These are phyloP conservation scores for Caenorhabditis tropicalis DNA, from an alignment of 1,140 invertebrate species.

Conservation along the genomic window DNA sequence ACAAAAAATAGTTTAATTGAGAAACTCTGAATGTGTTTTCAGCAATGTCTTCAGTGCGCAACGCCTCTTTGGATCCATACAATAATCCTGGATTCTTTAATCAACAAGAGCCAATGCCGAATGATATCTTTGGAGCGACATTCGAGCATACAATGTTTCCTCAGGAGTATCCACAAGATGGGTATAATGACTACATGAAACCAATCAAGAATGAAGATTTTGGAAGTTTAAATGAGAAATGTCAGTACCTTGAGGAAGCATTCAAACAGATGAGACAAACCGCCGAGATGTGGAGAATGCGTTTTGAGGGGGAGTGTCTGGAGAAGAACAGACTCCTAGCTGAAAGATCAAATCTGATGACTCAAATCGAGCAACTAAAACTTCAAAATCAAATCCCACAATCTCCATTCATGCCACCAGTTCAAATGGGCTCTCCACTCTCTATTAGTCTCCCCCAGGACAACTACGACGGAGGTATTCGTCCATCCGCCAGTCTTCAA, in stretches of 20 bases:
- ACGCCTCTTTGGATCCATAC: constrained; percentile 8
- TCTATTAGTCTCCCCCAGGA: background rate
- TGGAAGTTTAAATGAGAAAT: constrained; percentile 1
- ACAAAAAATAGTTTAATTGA: no score
- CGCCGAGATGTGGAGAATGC: constrained; percentile 42
- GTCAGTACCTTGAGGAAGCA: constrained; percentile 33
- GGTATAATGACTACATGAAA: constrained; percentile 6
- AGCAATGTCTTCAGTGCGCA: constrained; percentile 11
- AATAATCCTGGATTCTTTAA: background rate
- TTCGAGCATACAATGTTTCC: background rate
- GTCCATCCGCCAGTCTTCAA: constrained; percentile 19
- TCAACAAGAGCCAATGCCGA: background rate
- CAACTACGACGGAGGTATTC: background rate
- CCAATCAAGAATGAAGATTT: background rate
- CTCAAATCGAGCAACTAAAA: constrained; percentile 17
- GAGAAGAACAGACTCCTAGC: constrained; percentile 42
- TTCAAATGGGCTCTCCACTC: constrained; percentile 12
- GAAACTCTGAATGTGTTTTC: background rate
- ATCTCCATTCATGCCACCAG: constrained; percentile 19
- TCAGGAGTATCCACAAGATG: background rate
- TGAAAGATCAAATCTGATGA: constrained; percentile 38
- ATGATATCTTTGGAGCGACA: background rate
- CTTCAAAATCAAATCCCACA: background rate
- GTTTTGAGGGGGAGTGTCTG: constrained; percentile 36
- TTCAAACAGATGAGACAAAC: constrained; percentile 44